Conservation (phyloP, 2,888 invertebrate species). For the Dermolepida albohirtum region DNA sequence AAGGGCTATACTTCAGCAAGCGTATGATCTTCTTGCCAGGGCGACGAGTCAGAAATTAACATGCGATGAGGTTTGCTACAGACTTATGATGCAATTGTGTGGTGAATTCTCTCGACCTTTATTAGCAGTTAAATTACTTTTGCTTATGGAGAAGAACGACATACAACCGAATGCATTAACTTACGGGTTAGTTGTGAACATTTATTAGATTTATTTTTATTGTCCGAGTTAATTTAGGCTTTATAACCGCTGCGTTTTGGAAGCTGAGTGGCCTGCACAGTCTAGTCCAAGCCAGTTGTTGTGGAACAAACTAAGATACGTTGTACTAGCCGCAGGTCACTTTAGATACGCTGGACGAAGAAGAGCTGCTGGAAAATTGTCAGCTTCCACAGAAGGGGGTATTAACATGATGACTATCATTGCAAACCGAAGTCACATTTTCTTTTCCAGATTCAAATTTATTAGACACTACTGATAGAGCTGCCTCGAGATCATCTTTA, state of each 20-base stretch:
- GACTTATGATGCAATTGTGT: slow-evolving; percentile 98
- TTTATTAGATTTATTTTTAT: slow-evolving; percentile 11
- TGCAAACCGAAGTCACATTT: not conserved
- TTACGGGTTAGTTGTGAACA: slow-evolving; percentile 77
- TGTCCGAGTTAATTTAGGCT: slow-evolving; percentile 61
- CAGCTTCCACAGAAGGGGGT: slow-evolving; percentile 66
- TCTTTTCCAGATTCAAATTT: slow-evolving; percentile 55
- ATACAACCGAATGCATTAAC: slow-evolving; percentile 98
- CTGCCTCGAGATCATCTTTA: slow-evolving; percentile 62
- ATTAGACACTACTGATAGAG: slow-evolving; percentile 59
- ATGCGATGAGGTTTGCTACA: slow-evolving; percentile 97
- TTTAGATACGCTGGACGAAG: slow-evolving; percentile 84
- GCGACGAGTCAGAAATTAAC: slow-evolving; percentile 88
- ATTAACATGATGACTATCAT: slow-evolving; percentile 19
- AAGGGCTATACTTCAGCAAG: slow-evolving; percentile 80
- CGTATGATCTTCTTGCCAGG: slow-evolving; percentile 87
- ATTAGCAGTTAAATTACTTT: slow-evolving; percentile 90
- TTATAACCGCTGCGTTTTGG: slow-evolving; percentile 85
- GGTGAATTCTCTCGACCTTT: slow-evolving; percentile 94
- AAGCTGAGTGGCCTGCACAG: slow-evolving; percentile 89
- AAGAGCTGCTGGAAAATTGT: slow-evolving; percentile 68
- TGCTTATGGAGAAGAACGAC: slow-evolving; percentile 92
- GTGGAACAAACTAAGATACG: slow-evolving; percentile 95
- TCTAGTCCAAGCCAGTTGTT: slow-evolving; percentile 82
- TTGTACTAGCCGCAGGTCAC: slow-evolving; percentile 89